Base-by-base conservation (phyloP, 1,140 invertebrate genomes). In the Drosophila sp. region DNA sequence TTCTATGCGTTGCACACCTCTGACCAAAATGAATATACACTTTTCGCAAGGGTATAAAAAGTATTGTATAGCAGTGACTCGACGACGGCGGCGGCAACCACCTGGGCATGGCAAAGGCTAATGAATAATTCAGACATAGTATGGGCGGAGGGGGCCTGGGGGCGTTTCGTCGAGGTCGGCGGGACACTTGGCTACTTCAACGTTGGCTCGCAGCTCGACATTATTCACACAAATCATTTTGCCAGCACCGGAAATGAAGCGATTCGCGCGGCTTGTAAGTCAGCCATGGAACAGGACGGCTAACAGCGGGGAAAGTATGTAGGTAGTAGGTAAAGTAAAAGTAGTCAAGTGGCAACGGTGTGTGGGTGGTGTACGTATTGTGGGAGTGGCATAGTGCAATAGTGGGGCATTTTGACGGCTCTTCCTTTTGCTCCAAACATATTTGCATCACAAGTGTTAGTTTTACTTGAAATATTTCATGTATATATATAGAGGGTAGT, bases 171-270 rank as follows among this genome's bases (percentile, higher is more conserved):
- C 6, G 44, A 1, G 5, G 38, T 11, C 2, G 44, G 44, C 17
- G 25, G 6, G n/a, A 27, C 25, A 50, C 23, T 50, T 50, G 44
- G 2, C 68, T 71, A 82, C 75, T 82, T 82, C 40, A 79, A 76
- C 62, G 72, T 64, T 76, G 64, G 66, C 60, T 17, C 17, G 5
- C 17, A 47, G 60, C 66, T 70, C 61, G 54, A 74, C 79, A 73
- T 76, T 44, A 71, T 80, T 83, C 79, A 83, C 80, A 89, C 83
- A 87, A 87, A 87, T 87, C 84, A 87, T 89, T 89, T 89, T 87
- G 70, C 71, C 76, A 69, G 70, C 25, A 10, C 76, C 84, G 83
- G 83, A 87, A 87, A 87, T 89, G 67, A 87, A 86, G 72, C 83
- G 86, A 78, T 72, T 79, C 66, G 76, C 79, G 79, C 79, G 79